Evolutionary conservation across 2,797 vertebrate species (phyloP), one percentile per base, ranked within the genome.

Genomic region (Xenentodon cancila): DNA sequence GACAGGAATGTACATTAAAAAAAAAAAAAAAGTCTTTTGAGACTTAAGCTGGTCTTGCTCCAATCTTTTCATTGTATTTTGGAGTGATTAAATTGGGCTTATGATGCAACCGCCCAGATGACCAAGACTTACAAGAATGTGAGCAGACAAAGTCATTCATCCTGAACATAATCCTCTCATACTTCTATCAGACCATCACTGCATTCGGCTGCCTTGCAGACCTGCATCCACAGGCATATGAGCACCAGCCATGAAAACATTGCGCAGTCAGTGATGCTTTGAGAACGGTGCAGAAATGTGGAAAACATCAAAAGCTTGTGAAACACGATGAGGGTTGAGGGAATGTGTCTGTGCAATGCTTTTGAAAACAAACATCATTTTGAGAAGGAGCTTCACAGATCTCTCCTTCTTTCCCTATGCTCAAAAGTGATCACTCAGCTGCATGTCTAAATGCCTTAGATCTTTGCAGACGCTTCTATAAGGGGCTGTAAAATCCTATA

Each of bases 41-140:
- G 22, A 50, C 44, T 59, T 19, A 34, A 9, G 61, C 21, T 72
- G 66, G 66, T 76, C 55, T 50, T 42, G 20, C 67, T 75, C 64
- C 68, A 75, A 71, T 72, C 64, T 56, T 79, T 77, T 75, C 16
- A 25, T 66, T 70, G 73, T 75, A 72, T 87, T 88, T 84, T 57
- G 66, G 57, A 77, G 80, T 84, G 86, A 91, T 90, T 88, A 84
- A 88, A 89, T 86, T 81, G 80, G 73, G 81, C 77, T 86, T 87
- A 85, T 90, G 90, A 90, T 88, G 87, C 84, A 90, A 90, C 71
- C 53, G 77, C 68, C 84, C 88, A 86, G 85, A 84, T 90, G 86
- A 89, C 60, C 77, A 49, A 84, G 81, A 87, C 82, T 91, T 87
- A 89, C 82, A 87, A 89, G 86, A 79, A 88, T 63, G 74, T 71